phyloP scores from a whole-genome alignment of 2,888 invertebrate genomes.

The Lacanobia wlatinum region DNA sequence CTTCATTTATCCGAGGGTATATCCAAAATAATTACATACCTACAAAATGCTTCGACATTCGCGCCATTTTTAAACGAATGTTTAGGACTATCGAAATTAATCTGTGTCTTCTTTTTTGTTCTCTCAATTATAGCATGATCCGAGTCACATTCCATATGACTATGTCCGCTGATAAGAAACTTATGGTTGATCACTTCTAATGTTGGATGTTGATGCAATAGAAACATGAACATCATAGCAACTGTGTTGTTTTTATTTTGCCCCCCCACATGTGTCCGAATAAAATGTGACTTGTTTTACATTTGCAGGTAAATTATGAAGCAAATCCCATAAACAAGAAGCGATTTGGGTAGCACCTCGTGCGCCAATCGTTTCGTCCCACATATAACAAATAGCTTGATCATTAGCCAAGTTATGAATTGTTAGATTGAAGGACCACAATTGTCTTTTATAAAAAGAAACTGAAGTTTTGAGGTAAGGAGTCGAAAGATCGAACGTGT shows the following conservation, averaged over 20 bases:
- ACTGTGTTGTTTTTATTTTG: too few species aligned
- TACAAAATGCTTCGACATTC: too few species aligned
- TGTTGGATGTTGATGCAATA: slow-evolving; percentile 22
- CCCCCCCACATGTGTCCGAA: slow-evolving; percentile 17
- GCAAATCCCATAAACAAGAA: slow-evolving; percentile 61
- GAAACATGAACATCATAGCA: slow-evolving; percentile 42
- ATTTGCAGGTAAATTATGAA: slow-evolving; percentile 39
- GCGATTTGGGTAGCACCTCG: slow-evolving; percentile 67
- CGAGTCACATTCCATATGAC: too few species aligned
- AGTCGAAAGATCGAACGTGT: not conserved
- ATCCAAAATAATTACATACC: too few species aligned
- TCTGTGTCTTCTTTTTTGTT: too few species aligned
- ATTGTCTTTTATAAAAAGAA: slow-evolving; percentile 1
- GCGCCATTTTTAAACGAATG: too few species aligned
- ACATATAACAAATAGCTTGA: slow-evolving; percentile 33
- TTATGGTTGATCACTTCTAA: slow-evolving; percentile 26
- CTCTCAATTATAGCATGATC: too few species aligned
- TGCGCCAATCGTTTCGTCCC: slow-evolving; percentile 37
- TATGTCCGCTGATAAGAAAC: slow-evolving; percentile 35
- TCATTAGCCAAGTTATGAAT: slow-evolving; percentile 41
- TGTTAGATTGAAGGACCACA: slow-evolving; percentile 30
- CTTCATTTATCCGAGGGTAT: too few species aligned
- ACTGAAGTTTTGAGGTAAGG: slow-evolving; percentile 1
- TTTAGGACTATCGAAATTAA: too few species aligned
- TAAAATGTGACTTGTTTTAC: slow-evolving; percentile 34